Percentiles rank a stretch among this genome's conserved stretches.
Evolutionary conservation across 2,797 vertebrate species (phyloP).

Genomic region (Malacoctenus gilli): DNA sequence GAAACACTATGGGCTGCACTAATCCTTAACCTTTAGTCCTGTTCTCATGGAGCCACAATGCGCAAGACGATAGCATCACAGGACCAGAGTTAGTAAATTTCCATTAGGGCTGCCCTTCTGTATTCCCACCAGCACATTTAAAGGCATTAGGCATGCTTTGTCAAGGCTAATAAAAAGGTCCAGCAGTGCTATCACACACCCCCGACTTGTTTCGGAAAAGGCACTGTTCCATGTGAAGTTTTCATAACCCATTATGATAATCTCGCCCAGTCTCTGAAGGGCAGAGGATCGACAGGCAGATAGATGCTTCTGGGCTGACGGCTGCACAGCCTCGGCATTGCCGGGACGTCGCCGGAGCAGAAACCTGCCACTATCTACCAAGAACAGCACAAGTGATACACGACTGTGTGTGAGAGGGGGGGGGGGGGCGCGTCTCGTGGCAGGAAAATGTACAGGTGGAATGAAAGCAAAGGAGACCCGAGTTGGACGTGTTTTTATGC

Average conservation of each 20-base stretch:
- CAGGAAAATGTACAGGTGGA: constrained; percentile 21
- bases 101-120: constrained; percentile 74
- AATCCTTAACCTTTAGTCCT: constrained; percentile 81
- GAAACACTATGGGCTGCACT: constrained; percentile 72
- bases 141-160: constrained; percentile 78
- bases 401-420: constrained; percentile 13
- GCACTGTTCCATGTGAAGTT: constrained; percentile 75
- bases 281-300: constrained; percentile 59
- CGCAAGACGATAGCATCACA: constrained; percentile 74
- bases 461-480: constrained; percentile 2
- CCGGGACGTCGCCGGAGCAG: constrained; percentile 32
- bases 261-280: constrained; percentile 66
- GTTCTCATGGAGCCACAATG: constrained; percentile 76
- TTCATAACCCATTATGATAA: constrained; percentile 78
- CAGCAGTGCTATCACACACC: constrained; percentile 68
- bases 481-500: background rate
- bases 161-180: constrained; percentile 73
- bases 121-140: constrained; percentile 78
- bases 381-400: constrained; percentile 33
- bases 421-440: constrained; percentile 7
- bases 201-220: constrained; percentile 67
- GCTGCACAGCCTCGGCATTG: constrained; percentile 42
- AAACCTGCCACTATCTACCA: constrained; percentile 35
- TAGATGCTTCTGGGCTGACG: constrained; percentile 62
- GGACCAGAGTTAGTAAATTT: constrained; percentile 73